phyloP scores from a whole-genome alignment of 2,888 invertebrate species.

The Aphidius colemani region DNA sequence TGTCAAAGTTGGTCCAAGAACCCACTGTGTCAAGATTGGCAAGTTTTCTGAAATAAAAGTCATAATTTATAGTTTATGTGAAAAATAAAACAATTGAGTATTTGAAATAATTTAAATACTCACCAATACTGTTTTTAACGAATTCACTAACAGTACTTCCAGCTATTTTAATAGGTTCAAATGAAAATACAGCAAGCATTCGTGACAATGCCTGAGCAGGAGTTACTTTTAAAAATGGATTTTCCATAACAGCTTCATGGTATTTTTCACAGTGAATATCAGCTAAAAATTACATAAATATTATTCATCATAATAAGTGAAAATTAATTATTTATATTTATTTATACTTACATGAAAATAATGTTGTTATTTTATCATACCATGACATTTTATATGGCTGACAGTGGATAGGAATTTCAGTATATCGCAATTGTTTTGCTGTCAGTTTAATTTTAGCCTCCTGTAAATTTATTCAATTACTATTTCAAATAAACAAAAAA shows the following conservation, averaged over 20 bases:
- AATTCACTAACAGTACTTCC: constrained; percentile 41
- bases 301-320: neutral
- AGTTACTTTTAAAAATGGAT: constrained; percentile 47
- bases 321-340: neutral
- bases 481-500: neutral
- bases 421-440: constrained; percentile 39
- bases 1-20: constrained; percentile 31
- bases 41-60: constrained; percentile 38
- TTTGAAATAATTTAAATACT: constrained; percentile 11
- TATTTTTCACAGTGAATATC: constrained; percentile 46
- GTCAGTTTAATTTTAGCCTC: constrained; percentile 45
- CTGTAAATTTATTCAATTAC: constrained; percentile 33
- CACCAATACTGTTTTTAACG: constrained; percentile 45
- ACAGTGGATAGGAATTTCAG: constrained; percentile 44
- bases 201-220: constrained; percentile 47
- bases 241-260: constrained; percentile 42
- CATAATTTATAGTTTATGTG: neutral
- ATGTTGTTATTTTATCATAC: constrained; percentile 33
- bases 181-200: constrained; percentile 39
- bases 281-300: constrained; percentile 27
- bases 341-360: constrained; percentile 34
- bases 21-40: constrained; percentile 28
- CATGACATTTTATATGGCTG: constrained; percentile 42
- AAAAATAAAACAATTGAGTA: neutral
- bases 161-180: constrained; percentile 39